Evolutionary conservation across 2,113 vertebrate genomes (phyloP).

Genomic region (Polyodon spathula): DNA sequence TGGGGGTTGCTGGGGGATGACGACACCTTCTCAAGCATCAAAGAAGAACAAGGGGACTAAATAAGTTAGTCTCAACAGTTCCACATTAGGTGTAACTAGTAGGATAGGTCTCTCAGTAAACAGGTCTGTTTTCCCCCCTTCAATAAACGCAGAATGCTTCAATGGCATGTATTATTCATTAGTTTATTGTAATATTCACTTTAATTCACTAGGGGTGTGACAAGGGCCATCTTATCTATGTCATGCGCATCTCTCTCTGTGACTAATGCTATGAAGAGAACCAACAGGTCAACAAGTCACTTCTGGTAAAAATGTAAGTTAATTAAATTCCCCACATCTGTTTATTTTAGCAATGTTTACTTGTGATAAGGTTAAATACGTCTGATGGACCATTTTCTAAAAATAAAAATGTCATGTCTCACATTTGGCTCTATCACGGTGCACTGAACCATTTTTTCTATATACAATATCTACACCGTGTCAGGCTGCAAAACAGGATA

Average conservation of each 20-base stretch:
- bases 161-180: background rate
- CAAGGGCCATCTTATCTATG: background rate
- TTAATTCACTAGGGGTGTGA: background rate
- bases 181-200: conserved; percentile 4
- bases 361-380: conserved; percentile 4
- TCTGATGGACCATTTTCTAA: conserved; percentile 2
- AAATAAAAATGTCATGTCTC: conserved; percentile 7
- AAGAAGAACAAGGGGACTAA: too few species aligned
- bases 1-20: too few species aligned
- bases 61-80: too few species aligned
- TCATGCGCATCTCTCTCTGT: background rate
- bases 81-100: too few species aligned
- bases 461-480: background rate
- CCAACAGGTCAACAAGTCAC: background rate
- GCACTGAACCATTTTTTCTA: conserved; percentile 14
- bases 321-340: conserved; percentile 4
- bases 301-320: background rate
- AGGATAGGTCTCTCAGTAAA: conserved; percentile 32
- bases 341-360: conserved; percentile 8
- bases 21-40: too few species aligned
- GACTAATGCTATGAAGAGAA: conserved; percentile 1
- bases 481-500: conserved; percentile 8
- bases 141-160: background rate
- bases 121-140: too few species aligned
- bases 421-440: background rate